These are phyloP conservation scores for Vulpes lagopus DNA, from an alignment of 2,113 vertebrate species.

Conservation along the genomic window DNA sequence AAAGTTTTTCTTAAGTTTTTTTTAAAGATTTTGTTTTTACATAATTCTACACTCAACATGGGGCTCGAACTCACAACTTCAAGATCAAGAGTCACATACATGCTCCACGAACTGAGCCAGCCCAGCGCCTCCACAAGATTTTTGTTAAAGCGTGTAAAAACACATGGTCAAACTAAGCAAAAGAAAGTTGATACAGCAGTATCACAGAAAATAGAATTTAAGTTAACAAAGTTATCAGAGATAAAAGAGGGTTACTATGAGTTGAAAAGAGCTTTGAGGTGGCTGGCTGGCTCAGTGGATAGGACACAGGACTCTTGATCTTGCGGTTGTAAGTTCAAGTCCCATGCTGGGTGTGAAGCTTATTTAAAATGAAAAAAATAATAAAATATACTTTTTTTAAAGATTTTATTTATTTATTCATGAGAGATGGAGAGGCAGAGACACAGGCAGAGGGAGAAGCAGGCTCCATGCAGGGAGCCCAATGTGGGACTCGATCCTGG, in stretches of 20 bases:
- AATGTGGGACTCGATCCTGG: no score
- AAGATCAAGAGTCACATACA: background rate
- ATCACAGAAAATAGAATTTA: background rate
- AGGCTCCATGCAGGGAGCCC: no score
- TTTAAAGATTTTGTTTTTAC: background rate
- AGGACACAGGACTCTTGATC: no score
- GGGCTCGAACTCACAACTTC: background rate
- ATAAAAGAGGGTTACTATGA: background rate
- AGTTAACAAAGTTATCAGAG: background rate
- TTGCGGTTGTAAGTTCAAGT: no score
- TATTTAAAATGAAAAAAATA: no score
- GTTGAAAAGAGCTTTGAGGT: background rate
- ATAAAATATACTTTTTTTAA: no score
- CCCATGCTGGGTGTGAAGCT: no score
- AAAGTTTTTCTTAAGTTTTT: background rate
- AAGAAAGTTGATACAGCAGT: background rate
- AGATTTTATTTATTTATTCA: background rate
- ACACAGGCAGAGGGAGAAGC: no score
- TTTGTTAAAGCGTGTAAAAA: background rate
- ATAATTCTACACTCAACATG: background rate
- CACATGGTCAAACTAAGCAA: background rate
- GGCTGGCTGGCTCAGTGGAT: no score
- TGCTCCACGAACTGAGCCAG: background rate
- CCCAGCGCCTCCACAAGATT: background rate
- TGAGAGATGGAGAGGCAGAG: no score